Evolutionary conservation across 2,113 vertebrate genomes (phyloP).

Genomic region (Oryzias woworae): DNA sequence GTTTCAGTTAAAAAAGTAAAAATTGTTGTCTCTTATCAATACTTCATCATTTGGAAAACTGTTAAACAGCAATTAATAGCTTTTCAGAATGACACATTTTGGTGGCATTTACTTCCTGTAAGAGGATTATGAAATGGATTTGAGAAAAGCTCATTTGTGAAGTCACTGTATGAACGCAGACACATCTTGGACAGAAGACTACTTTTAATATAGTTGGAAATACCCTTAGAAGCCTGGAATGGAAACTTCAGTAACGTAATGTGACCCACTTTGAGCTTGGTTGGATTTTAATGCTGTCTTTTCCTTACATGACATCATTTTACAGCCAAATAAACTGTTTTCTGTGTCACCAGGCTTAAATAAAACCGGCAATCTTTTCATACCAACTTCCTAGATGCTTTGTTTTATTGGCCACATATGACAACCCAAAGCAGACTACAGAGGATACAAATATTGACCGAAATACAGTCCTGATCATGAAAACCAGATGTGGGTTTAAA

Average conservation of each 20-base stretch:
- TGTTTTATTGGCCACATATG: slow-evolving; percentile 38
- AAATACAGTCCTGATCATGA: slow-evolving; percentile 9
- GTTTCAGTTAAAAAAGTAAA: no score
- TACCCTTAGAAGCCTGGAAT: slow-evolving; percentile 34
- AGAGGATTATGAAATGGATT: no score
- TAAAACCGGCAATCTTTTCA: slow-evolving; percentile 32
- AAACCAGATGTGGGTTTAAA: slow-evolving; percentile 44
- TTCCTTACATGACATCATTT: slow-evolving; percentile 50
- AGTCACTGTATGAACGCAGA: slow-evolving; percentile 16
- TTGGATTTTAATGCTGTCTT: slow-evolving; percentile 25
- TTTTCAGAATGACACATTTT: no score
- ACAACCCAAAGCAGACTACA: slow-evolving; percentile 19
- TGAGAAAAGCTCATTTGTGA: slow-evolving; percentile 4
- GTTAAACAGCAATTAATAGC: no score
- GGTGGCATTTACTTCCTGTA: no score
- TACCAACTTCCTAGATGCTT: slow-evolving; percentile 50
- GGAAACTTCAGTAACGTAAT: slow-evolving; percentile 64
- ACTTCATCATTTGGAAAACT: no score
- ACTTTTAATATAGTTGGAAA: slow-evolving; percentile 61
- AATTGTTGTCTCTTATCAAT: no score
- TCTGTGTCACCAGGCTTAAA: slow-evolving; percentile 10
- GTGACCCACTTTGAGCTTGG: slow-evolving; percentile 56
- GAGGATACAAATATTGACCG: slow-evolving; percentile 8
- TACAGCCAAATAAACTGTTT: slow-evolving; percentile 56
- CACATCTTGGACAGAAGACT: slow-evolving; percentile 46